phyloP scores from a whole-genome alignment of 1,140 invertebrate genomes.

The Drosophila lacteicornis region DNA sequence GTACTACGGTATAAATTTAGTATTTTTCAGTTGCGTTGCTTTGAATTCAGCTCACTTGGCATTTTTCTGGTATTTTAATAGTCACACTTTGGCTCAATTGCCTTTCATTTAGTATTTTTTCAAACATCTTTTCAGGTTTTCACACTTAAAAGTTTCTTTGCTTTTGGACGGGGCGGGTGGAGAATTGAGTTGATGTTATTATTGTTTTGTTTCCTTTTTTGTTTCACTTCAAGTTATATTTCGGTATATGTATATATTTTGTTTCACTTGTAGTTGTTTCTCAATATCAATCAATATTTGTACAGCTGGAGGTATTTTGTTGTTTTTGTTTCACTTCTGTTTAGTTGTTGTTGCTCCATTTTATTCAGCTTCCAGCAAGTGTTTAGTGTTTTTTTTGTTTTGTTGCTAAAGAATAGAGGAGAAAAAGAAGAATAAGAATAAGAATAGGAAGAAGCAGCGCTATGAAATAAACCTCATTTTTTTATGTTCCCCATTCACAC shows the following conservation, averaged over 20 bases:
- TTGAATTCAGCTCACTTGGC: conserved; percentile 7
- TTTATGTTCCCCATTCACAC: conserved; percentile 5
- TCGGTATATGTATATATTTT: conserved; percentile 19
- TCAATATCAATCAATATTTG: conserved; percentile 57
- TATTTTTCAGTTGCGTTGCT: neutral
- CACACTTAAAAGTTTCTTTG: neutral
- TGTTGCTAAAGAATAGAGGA: conserved; percentile 26
- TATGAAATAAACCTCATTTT: conserved; percentile 1
- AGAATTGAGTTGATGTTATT: conserved; percentile 8
- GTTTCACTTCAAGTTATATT: conserved; percentile 22
- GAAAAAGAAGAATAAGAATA: conserved; percentile 2
- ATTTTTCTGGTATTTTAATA: conserved; percentile 4
- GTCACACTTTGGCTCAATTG: neutral
- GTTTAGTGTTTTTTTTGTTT: conserved; percentile 30
- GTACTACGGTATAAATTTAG: neutral
- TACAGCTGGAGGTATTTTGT: conserved; percentile 63
- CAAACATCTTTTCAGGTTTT: conserved; percentile 16
- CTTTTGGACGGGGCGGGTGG: conserved; percentile 25
- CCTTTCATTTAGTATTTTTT: conserved; percentile 10
- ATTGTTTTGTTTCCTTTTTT: conserved; percentile 4
- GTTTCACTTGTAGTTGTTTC: conserved; percentile 23
- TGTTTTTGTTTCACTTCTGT: conserved; percentile 46
- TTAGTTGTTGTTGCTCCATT: conserved; percentile 29
- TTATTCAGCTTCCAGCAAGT: conserved; percentile 33
- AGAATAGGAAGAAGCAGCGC: neutral